These are phyloP conservation scores for Aleiodes alternator DNA, from an alignment of 2,888 invertebrate genomes.

Conservation along the genomic window DNA sequence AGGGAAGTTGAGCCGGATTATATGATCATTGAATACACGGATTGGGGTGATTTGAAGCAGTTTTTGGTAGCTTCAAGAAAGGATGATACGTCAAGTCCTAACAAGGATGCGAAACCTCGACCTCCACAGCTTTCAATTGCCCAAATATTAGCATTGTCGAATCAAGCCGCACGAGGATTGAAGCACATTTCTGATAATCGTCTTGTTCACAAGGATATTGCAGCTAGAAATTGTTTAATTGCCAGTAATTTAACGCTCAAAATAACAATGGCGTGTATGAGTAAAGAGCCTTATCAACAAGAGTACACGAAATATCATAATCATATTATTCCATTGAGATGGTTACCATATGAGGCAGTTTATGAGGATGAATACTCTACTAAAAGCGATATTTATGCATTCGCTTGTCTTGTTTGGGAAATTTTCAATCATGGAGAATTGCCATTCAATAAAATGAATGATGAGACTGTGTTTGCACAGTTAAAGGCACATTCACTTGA, in stretches of 20 bases:
- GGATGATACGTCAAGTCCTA: slow-evolving; percentile 60
- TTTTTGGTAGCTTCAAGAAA: slow-evolving; percentile 82
- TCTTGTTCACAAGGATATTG: slow-evolving; percentile 92
- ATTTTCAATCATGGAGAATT: slow-evolving; percentile 87
- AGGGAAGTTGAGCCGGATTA: slow-evolving; percentile 91
- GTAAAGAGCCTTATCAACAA: slow-evolving; percentile 90
- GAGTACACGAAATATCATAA: slow-evolving; percentile 93
- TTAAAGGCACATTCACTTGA: slow-evolving; percentile 81
- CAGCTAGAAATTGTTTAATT: slow-evolving; percentile 93
- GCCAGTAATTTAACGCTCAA: slow-evolving; percentile 89
- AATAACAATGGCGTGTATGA: slow-evolving; percentile 87
- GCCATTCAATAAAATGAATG: slow-evolving; percentile 85
- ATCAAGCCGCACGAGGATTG: slow-evolving; percentile 89
- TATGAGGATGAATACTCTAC: slow-evolving; percentile 93
- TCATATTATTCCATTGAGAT: slow-evolving; percentile 89
- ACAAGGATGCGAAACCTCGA: slow-evolving; percentile 69
- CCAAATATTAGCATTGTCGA: slow-evolving; percentile 82
- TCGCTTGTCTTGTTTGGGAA: slow-evolving; percentile 93
- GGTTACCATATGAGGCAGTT: slow-evolving; percentile 93
- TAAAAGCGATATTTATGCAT: slow-evolving; percentile 95
- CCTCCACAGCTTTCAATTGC: slow-evolving; percentile 81
- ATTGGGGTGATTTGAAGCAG: slow-evolving; percentile 97
- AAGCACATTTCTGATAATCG: slow-evolving; percentile 86
- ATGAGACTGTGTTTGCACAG: slow-evolving; percentile 83
- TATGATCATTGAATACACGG: slow-evolving; percentile 92